Evolutionary conservation across 2,888 invertebrate genomes (phyloP), one percentile per base, ranked within the genome.

Genomic region (Limnephilus lunatus): DNA sequence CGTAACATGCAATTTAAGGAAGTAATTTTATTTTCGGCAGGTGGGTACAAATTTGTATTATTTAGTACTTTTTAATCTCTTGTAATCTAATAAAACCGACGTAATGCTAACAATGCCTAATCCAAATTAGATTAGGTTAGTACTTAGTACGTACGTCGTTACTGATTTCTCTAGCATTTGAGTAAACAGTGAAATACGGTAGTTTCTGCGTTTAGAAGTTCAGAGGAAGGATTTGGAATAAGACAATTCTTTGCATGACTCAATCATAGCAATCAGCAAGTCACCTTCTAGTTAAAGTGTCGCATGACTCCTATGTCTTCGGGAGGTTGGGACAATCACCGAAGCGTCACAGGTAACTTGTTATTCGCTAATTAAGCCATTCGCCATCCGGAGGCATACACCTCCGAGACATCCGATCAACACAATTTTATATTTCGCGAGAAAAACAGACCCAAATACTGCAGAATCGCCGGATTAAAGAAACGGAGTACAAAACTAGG

Each of bases 311-410:
- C 86, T 12, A 44, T n/a, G 81, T 89, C 81, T 44, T 1, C n/a
- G 91, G 32, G 85, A 39, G 39, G 35, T 39, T 9, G 68, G 14
- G n/a, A 25, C 68, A n/a, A 68, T n/a, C 25, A 68, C 9, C 68
- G 68, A n/a, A 68, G 68, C 68, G 0, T 68, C 68, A n/a, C 68
- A 48, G 30, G 48, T 32, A 80, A 90, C 90, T 90, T 87, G 92
- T 92, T 92, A 82, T 80, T n/a, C 81, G 82, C 82, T 92, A 92
- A 92, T 90, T 90, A 92, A 89, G 53, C 53, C 87, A 92, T 92
- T 90, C 90, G 53, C 25, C 83, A 87, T 90, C 92, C 92, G 92
- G 68, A 53, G 35, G 30, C 25, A 80, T 35, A 90, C 85, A 30
- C 53, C 53, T 90, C 25, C 44, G 14, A 44, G 39, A 5, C 81